Evolutionary conservation across 2,797 vertebrate species (phyloP).

Genomic region (Ctenosaura bakeri): DNA sequence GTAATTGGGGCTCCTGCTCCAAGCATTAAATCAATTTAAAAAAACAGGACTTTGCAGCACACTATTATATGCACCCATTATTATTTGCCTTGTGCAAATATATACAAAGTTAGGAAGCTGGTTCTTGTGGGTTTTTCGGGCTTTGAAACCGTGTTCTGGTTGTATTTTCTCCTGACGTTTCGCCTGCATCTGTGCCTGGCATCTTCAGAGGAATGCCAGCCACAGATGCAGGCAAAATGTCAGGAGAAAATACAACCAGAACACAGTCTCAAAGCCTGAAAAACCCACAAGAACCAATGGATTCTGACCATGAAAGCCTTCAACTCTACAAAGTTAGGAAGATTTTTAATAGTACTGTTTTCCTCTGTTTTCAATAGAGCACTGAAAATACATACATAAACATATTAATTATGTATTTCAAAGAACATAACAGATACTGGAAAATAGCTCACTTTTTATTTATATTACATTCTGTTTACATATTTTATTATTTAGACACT

Average conservation of each 20-base stretch:
- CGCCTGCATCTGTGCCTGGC: no score
- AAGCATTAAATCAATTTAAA: not conserved
- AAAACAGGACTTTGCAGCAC: not conserved
- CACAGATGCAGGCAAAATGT: no score
- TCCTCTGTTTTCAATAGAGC: not conserved
- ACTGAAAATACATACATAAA: not conserved
- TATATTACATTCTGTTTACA: no score
- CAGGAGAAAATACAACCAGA: no score
- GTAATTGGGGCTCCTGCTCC: not conserved
- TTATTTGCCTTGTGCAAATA: not conserved
- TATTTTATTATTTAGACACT: no score
- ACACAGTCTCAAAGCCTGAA: no score
- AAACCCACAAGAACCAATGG: no score
- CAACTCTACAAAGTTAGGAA: not conserved
- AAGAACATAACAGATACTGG: not conserved
- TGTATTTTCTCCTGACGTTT: no score
- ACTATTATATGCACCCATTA: not conserved
- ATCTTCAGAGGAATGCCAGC: no score
- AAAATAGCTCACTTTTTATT: not conserved
- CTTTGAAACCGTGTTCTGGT: no score
- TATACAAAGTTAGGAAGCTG: not conserved
- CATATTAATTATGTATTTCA: not conserved
- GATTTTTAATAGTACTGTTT: not conserved
- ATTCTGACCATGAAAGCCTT: no score
- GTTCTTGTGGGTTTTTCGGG: no score